Base-by-base conservation (phyloP, 2,113 vertebrate species). In the Anhinga rufa region DNA sequence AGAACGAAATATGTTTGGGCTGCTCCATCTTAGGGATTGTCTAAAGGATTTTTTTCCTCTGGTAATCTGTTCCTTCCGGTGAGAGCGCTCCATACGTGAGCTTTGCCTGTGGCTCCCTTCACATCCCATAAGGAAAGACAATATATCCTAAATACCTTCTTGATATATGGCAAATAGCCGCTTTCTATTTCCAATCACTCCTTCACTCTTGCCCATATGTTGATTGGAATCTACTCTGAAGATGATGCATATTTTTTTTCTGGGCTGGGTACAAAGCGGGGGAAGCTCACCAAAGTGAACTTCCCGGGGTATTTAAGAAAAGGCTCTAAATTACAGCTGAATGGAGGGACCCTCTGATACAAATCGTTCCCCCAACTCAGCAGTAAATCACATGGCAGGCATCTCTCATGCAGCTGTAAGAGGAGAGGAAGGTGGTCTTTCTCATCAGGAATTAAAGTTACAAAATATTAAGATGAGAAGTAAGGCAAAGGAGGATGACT, bases 281-380 rank as follows among this genome's bases (percentile, higher is more conserved):
- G 94, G 82, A 87, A 95, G 93, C 75, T 88, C 89, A 75, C 61
- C 80, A 86, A 86, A 94, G 72, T 89, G 52, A 77, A 82, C 85
- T 94, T 93, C 65, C 82, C 17, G 52, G 93, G 97, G 97, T 95
- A 97, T 98, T 97, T 51, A 82, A 97, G 95, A 93, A 92, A 96
- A 78, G 92, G 87, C 97, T 97, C 96, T 98, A 98, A 98, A 98
- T 98, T 98, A 98, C 89, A 94, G 92, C 84, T 12, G 80, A 94
- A 86, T 38, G 44, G 60, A 92, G 70, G 72, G 54, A 92, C 92
- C 54, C 96, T 93, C 94, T 3, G 25, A 85, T 76, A 79, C 88
- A 93, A 93, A 92, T 42, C 24, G 65, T 80, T 84, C 65, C 93
- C 77, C 90, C 89, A 93, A 31, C 64, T 26, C 2, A 0, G 26